These are phyloP conservation scores for Agapornis canus DNA, from an alignment of 2,797 vertebrate genomes.

Conservation along the genomic window DNA sequence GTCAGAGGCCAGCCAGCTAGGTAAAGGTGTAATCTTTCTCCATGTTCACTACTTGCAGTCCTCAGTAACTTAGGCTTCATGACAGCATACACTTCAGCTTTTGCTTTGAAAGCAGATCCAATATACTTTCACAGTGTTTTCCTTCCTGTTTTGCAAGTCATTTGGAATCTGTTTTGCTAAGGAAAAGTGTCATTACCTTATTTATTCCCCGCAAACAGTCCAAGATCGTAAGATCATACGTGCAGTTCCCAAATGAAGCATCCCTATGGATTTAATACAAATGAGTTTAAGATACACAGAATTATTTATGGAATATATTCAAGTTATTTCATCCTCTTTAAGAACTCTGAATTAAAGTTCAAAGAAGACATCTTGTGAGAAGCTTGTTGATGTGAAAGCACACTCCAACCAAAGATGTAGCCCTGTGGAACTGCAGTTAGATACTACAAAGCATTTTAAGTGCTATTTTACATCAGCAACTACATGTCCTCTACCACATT, in stretches of 20 bases:
- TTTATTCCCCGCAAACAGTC: conserved; percentile 95
- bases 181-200: conserved; percentile 83
- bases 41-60: neutral
- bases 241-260: conserved; percentile 93
- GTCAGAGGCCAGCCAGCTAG: neutral
- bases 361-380: neutral
- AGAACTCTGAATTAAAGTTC: neutral
- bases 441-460: neutral
- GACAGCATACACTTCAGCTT: neutral
- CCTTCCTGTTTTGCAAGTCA: neutral
- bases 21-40: neutral
- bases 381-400: neutral
- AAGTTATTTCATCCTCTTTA: neutral
- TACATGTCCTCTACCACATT: neutral
- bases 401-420: neutral
- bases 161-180: neutral
- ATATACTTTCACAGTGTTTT: neutral
- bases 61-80: neutral
- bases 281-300: conserved; percentile 3
- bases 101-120: neutral
- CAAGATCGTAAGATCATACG: conserved; percentile 90
- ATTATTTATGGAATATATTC: neutral
- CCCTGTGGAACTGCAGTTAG: neutral
- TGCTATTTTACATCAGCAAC: neutral
- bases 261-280: conserved; percentile 82